A percentile compares a stretch with the other conserved stretches of the same genome.
Conservation (phyloP, 2,888 invertebrate genomes). For the Mesorhabditis sp. region DNA sequence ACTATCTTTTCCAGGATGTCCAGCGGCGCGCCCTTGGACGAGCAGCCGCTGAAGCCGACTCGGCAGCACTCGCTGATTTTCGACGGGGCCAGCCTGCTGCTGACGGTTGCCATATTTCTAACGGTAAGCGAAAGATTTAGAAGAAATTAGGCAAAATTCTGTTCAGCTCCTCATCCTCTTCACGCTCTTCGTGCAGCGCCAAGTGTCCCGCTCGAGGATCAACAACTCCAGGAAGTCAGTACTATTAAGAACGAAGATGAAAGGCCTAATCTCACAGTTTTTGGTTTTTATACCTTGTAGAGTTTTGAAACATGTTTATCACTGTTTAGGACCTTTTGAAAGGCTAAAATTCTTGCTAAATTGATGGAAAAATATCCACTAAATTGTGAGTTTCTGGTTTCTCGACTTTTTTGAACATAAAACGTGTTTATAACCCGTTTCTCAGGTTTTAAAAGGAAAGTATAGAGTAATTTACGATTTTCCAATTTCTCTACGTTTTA, state of each 20-base stretch:
- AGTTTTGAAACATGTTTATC: neutral
- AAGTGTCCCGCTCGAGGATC: conserved; percentile 46
- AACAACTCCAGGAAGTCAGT: conserved; percentile 39
- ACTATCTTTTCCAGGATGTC: no score
- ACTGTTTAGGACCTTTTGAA: no score
- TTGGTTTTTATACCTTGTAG: neutral
- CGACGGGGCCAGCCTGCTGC: neutral
- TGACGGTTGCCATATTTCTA: neutral
- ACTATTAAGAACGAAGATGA: neutral
- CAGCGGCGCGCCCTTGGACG: no score
- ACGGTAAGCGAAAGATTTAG: neutral
- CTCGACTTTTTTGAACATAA: no score
- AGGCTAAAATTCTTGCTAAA: conserved; percentile 6
- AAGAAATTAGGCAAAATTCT: neutral
- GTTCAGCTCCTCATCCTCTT: conserved; percentile 35
- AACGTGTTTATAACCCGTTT: no score
- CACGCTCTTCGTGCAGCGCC: conserved; percentile 38
- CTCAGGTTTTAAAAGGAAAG: no score
- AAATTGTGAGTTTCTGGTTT: no score
- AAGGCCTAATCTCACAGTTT: neutral
- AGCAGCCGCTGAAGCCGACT: neutral
- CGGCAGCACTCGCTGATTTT: neutral
- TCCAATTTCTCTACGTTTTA: no score
- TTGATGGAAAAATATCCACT: neutral
- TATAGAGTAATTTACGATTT: no score